Base-by-base conservation (phyloP, 2,888 invertebrate genomes). In the Holacanthella duospinosa region DNA sequence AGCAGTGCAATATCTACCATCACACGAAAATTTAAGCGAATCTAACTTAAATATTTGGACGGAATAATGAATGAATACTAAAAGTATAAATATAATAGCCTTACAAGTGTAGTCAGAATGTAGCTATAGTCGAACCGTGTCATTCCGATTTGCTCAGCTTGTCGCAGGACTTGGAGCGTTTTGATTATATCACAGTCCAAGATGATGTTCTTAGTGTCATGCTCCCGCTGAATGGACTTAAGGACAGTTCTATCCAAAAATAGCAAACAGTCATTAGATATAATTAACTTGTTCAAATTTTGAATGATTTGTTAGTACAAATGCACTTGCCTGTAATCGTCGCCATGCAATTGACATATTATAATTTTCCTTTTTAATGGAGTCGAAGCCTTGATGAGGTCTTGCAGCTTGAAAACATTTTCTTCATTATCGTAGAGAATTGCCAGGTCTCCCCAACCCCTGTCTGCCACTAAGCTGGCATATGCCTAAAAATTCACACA, bases 341-440 rank as follows among this genome's bases (percentile, higher is more conserved):
- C 84, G 29, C 87, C 86, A 70, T 88, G 88, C 55, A 91, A 79
- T 75, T 91, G 90, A 67, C 89, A 81, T 12, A 65, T 19, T 16
- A 91, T 88, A 1, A 89, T 85, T 63, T 91, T 89, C 36, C 66
- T 61, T 74, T 89, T 88, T 48, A 88, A 88, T n/a, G 88, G 88
- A 21, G 89, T 89, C 73, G 90, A 89, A 3, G 89, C 89, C 78
- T 92, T 92, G 60, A 94, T 82, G 64, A 92, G 80, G 76, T 91
- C 90, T 77, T 92, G 92, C 25, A 92, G 80, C 43, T 91, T 82
- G 59, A 91, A 89, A 73, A 92, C 79, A 1, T 92, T 93, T 76
- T 94, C 93, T 77, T 93, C 93, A 78, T 89, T 91, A 79, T 95
- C 94, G 78, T 95, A 95, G 72, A 95, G 89, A 73, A 96, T 91